Conservation (phyloP, 2,888 invertebrate genomes). For the Iselma pallidipennis region DNA sequence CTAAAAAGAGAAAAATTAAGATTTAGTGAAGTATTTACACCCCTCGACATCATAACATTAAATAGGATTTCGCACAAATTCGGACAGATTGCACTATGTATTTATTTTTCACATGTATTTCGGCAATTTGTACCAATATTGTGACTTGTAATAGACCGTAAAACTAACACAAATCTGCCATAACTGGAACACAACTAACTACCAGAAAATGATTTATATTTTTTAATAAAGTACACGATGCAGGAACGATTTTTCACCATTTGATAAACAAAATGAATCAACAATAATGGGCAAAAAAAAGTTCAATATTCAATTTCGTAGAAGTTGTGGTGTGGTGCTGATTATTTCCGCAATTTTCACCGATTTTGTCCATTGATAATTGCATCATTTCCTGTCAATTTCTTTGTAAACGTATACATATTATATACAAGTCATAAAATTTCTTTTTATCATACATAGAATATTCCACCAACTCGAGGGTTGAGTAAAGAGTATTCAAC, state of each 20-base stretch:
- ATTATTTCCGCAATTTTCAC: background rate
- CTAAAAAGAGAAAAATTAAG: slow-evolving; percentile 16
- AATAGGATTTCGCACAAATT: slow-evolving; percentile 48
- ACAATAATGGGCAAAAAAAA: no score
- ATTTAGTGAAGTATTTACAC: slow-evolving; percentile 20
- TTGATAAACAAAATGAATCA: no score
- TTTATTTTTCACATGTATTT: slow-evolving; percentile 52
- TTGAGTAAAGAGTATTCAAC: slow-evolving; percentile 34
- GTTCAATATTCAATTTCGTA: no score
- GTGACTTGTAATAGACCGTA: slow-evolving; percentile 47
- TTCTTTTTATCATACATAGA: slow-evolving; percentile 24
- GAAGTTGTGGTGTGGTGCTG: no score
- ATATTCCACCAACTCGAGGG: slow-evolving; percentile 19
- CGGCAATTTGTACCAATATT: slow-evolving; percentile 53
- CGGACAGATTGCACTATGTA: slow-evolving; percentile 51
- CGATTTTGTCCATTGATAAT: slow-evolving; percentile 9
- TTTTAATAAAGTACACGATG: slow-evolving; percentile 33
- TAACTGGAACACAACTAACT: slow-evolving; percentile 34
- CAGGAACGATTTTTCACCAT: no score
- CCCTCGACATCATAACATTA: slow-evolving; percentile 30
- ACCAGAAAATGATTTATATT: slow-evolving; percentile 36
- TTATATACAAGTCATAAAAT: slow-evolving; percentile 17
- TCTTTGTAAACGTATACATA: slow-evolving; percentile 4
- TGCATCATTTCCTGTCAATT: slow-evolving; percentile 20
- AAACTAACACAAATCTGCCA: slow-evolving; percentile 44